Base-by-base conservation (phyloP, 2,888 invertebrate species). In the Lasius fuliginosus region DNA sequence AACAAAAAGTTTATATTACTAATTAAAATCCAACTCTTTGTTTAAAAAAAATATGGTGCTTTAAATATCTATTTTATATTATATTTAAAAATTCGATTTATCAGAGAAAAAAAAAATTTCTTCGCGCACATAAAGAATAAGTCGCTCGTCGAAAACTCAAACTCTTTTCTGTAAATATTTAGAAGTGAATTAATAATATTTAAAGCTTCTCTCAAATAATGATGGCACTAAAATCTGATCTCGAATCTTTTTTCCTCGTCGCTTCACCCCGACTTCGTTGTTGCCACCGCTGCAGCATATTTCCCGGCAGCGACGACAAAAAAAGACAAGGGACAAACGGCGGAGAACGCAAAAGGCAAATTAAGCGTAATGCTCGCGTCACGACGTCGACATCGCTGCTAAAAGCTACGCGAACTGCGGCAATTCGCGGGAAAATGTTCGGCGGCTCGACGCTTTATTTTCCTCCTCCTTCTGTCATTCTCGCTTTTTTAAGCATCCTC, bases 281-380 rank as follows among this genome's bases (percentile, higher is more conserved):
- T 42, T 62, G 58, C 49, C 36, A 65, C 64, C 36, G 67, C 53
- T 68, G 76, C 68, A n/a, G 27, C 68, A 71, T 60, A 79, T 79
- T 71, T 71, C 58, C 42, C 8, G 68, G 27, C 40, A 67, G 46
- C 65, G 64, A 62, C 49, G 60, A 84, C 79, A 86, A 83, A 85
- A 77, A 77, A 68, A 33, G 67, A 67, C 53, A 30, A 46, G 62
- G 62, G 30, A 71, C 58, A 83, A 81, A 75, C 82, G 85, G 77
- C 86, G 81, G 68, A 81, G 83, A 86, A 88, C 83, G 82, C 87
- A 87, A 85, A 84, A 85, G 89, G 90, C 89, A 89, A 90, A 90
- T 90, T 90, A 90, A 90, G 87, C 90, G 90, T 88, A 90, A 90
- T 90, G 85, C 84, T 86, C 84, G 85, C 86, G 81, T 82, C 75